Base-by-base conservation (phyloP, 2,888 invertebrate genomes). In the Lepeophtheirus nordmannii region DNA sequence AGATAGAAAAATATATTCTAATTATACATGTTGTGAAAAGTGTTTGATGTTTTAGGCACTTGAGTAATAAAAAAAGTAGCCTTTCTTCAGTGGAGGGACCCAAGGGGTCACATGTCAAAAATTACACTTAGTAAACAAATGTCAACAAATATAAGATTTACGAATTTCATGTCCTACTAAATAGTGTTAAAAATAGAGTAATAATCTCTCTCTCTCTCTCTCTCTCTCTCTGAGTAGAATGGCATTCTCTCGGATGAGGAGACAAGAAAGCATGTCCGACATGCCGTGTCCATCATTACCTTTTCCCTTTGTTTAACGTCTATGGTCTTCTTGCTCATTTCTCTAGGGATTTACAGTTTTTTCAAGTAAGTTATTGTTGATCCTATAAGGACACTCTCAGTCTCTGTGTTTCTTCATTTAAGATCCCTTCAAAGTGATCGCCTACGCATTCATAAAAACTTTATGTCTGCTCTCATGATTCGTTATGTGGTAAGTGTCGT, bases 401-500 rank as follows among this genome's bases (percentile, higher is more conserved):
- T 58, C 22, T 14, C 2, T 58, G 12, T 58, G 1, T 9, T 57
- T 10, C 11, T 41, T 56, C 17, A 11, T 64, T 46, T 53, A 68
- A 70, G 70, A 57, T 68, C 68, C 10, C 64, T 70, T 76, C 71
- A 75, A 74, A 72, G 69, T 59, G 68, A 70, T 71, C 69, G 79
- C 78, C 69, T 76, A 75, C 73, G 72, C 69, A 68, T 69, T 61
- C 71, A 69, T 69, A 69, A 68, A 67, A 71, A 68, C 69, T 70
- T 69, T 69, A 62, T 70, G 69, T 69, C 63, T 67, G 70, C 78
- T 1, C 75, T 78, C 69, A 75, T 78, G 56, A 69, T 79, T 14
- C 73, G 77, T 40, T 77, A 75, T 67, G 68, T 76, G 37, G 71
- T 77, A 41, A 72, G 75, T 58, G 73, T 78, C 46, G 70, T 78